Percentiles rank a stretch among this genome's conserved stretches.
Evolutionary conservation across 1,140 invertebrate genomes (phyloP).

Genomic region (Drosophila nikananu): DNA sequence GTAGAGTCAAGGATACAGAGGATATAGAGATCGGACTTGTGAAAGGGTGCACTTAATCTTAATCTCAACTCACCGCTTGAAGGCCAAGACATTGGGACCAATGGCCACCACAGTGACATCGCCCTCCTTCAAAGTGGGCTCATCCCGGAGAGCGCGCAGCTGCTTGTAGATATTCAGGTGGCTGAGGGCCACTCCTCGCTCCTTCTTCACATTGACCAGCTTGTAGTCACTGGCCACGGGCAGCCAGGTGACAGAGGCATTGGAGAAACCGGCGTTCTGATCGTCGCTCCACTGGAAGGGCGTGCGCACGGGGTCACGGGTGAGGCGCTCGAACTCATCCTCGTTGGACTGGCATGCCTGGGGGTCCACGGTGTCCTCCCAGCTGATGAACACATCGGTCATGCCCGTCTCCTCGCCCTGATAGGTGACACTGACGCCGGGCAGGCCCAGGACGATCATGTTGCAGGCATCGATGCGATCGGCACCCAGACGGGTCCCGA

Average conservation of each 20-base stretch:
- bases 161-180: conserved; percentile 82
- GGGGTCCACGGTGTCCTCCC: conserved; percentile 86
- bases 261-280: conserved; percentile 87
- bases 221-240: conserved; percentile 87
- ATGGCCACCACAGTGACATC: conserved; percentile 69
- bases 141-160: conserved; percentile 63
- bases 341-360: conserved; percentile 80
- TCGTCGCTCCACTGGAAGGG: conserved; percentile 90
- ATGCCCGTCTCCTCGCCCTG: conserved; percentile 94
- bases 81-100: conserved; percentile 85
- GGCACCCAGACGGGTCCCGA: conserved; percentile 87
- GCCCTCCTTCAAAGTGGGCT: conserved; percentile 84
- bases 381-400: conserved; percentile 88
- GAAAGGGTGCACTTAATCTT: rapidly evolving
- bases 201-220: conserved; percentile 86
- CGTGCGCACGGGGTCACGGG: conserved; percentile 88
- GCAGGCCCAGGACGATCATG: conserved; percentile 89
- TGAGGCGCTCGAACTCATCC: conserved; percentile 69
- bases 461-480: conserved; percentile 89
- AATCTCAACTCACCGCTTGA: conserved; percentile 84
- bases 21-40: too few species aligned
- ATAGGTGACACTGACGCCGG: conserved; percentile 90
- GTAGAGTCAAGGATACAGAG: rapidly evolving
- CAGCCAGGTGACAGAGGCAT: conserved; percentile 88
- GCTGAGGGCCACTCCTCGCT: conserved; percentile 76